Conservation (phyloP, 2,797 vertebrate species). For the Cirrhinus mrigala region DNA sequence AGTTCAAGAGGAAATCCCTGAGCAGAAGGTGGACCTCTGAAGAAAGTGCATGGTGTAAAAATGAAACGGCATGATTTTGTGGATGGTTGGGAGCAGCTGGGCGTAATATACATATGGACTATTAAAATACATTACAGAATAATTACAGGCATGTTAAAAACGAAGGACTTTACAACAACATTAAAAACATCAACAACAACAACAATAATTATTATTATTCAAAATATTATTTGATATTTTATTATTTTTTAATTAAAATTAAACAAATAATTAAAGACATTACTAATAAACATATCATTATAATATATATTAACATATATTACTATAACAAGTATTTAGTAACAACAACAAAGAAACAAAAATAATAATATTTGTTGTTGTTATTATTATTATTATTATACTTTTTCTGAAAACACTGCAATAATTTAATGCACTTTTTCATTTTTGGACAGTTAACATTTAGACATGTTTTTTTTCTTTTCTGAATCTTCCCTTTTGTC, state of each 20-base stretch:
- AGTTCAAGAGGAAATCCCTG: constrained; percentile 58
- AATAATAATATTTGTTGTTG: too few relatives aligned
- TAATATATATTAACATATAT: background rate
- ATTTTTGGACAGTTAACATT: background rate
- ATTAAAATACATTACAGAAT: background rate
- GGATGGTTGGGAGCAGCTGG: background rate
- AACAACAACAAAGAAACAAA: too few relatives aligned
- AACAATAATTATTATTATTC: too few relatives aligned
- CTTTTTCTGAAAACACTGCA: background rate
- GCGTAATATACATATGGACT: background rate
- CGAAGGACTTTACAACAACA: background rate
- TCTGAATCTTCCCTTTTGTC: background rate
- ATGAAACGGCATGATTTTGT: background rate
- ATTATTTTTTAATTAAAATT: background rate
- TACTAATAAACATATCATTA: background rate
- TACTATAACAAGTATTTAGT: background rate
- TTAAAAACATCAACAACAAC: too few relatives aligned
- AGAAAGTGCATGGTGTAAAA: background rate
- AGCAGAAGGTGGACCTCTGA: constrained; percentile 35
- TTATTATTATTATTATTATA: too few relatives aligned
- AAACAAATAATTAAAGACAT: background rate
- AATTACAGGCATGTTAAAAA: background rate
- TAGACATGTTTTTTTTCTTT: background rate
- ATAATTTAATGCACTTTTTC: background rate
- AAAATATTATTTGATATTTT: background rate